Evolutionary conservation across 2,797 vertebrate species (phyloP).

Genomic region (Cirrhinus molitorella): DNA sequence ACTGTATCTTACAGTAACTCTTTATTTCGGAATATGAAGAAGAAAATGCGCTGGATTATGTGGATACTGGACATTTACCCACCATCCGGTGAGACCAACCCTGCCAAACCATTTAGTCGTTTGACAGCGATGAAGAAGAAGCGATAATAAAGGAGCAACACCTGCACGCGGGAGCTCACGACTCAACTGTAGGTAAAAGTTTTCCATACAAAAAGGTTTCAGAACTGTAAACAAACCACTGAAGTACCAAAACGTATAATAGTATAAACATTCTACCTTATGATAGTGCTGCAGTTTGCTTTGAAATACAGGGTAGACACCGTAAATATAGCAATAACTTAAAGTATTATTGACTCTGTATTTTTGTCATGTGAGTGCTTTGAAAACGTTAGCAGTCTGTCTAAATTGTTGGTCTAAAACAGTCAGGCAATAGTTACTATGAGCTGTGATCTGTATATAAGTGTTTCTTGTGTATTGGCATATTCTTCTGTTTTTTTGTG

Average conservation of each 20-base stretch:
- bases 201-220: neutral
- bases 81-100: neutral
- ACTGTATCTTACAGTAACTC: neutral
- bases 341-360: neutral
- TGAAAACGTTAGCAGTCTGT: neutral
- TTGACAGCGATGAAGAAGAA: neutral
- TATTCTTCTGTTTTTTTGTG: neutral
- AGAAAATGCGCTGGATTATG: neutral
- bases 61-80: too few species aligned
- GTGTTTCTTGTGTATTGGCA: neutral
- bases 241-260: neutral
- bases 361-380: neutral
- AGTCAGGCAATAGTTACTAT: neutral
- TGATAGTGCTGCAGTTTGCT: too few species aligned
- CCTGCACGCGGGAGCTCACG: neutral
- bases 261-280: neutral
- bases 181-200: neutral
- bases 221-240: neutral
- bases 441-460: neutral
- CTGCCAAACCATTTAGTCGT: neutral
- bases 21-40: neutral
- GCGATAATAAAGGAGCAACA: neutral
- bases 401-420: neutral
- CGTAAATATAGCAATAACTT: neutral
- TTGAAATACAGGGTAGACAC: neutral